Conservation (phyloP, 2,113 vertebrate species). For the Cyanocitta stelleri region DNA sequence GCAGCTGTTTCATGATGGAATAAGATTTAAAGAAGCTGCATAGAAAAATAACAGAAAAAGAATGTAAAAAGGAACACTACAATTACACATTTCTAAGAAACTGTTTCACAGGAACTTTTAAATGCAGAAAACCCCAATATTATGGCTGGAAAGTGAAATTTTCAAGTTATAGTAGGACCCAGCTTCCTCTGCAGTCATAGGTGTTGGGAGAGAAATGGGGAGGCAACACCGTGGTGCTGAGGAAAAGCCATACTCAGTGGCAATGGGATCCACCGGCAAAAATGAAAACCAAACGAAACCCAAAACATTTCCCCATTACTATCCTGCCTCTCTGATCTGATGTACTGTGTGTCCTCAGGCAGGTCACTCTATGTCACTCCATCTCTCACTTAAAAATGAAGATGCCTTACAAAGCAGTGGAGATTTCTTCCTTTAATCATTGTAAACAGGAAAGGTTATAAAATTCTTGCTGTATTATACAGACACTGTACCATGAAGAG, state of each 20-base stretch:
- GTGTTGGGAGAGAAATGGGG: background rate
- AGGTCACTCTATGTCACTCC: background rate
- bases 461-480: background rate
- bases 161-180: background rate
- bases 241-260: background rate
- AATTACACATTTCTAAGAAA: background rate
- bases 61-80: background rate
- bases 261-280: background rate
- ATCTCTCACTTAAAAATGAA: background rate
- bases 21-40: background rate
- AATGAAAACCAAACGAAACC: background rate
- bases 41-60: background rate
- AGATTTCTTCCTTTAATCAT: background rate
- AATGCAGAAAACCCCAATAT: background rate
- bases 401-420: background rate
- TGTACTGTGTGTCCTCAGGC: background rate
- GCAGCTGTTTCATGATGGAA: constrained; percentile 86
- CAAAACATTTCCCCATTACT: background rate
- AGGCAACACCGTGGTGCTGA: background rate
- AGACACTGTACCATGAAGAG: background rate
- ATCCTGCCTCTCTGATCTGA: background rate
- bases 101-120: background rate
- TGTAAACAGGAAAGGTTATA: background rate
- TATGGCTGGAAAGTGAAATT: background rate
- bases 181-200: background rate